Base-by-base conservation (phyloP, 64 coral and sea anemone genomes). In the Porites lutea region DNA sequence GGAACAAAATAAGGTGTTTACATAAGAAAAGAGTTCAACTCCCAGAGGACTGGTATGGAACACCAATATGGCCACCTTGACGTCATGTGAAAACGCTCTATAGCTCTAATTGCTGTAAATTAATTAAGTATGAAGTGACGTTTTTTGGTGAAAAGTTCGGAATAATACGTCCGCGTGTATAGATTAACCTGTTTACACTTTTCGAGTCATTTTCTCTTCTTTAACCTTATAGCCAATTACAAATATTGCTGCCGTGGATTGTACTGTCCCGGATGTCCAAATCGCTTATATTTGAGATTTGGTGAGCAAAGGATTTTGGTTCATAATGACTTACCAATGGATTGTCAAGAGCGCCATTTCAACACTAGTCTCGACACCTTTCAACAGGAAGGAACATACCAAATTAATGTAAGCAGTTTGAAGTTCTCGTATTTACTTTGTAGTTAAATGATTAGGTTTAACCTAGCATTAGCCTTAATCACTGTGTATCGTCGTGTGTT, bases 171-270 rank as follows among this genome's bases (percentile, higher is more conserved):
- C 27, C 27, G 27, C 27, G 27, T 37, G 27, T 37, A 37, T 1
- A 37, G 27, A 37, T 37, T 0, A 37, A 37, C 27, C 27, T 37
- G 27, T 37, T 37, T 37, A 37, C 27, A 37, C 27, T 37, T 37
- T 37, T 37, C 27, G 27, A 37, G 27, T 16, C 50, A 64, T 6
- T 27, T 48, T 49, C 52, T 18, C 7, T 47, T 13, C 11, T 18
- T 45, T 50, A 43, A 23, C 20, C 12, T 22, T 48, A 53, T 44
- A 92, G 90, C 58, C 4, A 86, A 69, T 3, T 92, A 92, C 58
- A 92, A 86, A 72, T 77, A 77, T 51, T 92, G 90, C 58, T 92
- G 81, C 19, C 90, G 73, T 92, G 90, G 90, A 51, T 73, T 50
- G 7, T 57, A 86, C 59, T 92, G 72, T 46, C 90, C 90, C 6